phyloP scores from a whole-genome alignment of 2,797 vertebrate species.

The Chelidonichthys spinosus region DNA sequence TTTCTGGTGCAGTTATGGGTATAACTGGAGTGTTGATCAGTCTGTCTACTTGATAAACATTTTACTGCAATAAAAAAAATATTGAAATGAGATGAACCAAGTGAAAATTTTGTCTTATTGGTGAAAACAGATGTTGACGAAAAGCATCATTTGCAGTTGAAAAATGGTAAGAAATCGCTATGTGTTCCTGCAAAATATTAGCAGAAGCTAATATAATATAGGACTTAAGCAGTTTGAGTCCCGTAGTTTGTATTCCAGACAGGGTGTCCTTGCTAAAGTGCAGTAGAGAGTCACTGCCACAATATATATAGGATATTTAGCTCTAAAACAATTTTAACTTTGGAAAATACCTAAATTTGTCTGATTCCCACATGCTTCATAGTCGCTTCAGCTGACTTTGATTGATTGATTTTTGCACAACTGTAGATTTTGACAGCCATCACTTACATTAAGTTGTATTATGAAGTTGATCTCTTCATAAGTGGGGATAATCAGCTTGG shows the following conservation, averaged over 20 bases:
- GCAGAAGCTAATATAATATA: not conserved
- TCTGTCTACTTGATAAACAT: too few relatives aligned
- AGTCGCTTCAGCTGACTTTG: not conserved
- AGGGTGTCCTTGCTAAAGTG: conserved; percentile 1
- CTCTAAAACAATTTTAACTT: not conserved
- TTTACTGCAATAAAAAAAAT: too few relatives aligned
- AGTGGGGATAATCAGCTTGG: not conserved
- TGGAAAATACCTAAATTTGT: not conserved
- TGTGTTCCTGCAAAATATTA: too few relatives aligned
- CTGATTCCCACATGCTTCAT: not conserved
- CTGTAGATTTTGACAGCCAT: not conserved
- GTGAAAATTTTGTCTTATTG: too few relatives aligned
- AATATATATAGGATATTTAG: not conserved
- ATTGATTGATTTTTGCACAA: not conserved
- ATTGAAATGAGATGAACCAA: too few relatives aligned
- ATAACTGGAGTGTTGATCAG: too few relatives aligned
- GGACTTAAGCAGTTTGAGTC: not conserved
- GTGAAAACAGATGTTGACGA: too few relatives aligned
- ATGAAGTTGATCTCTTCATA: not conserved
- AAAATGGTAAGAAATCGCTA: too few relatives aligned
- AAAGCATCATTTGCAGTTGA: too few relatives aligned
- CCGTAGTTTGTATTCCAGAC: not conserved
- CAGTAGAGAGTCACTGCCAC: not conserved
- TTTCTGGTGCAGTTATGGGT: too few relatives aligned
- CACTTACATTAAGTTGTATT: not conserved